phyloP scores from a whole-genome alignment of 2,113 vertebrate species.

The human region DNA sequence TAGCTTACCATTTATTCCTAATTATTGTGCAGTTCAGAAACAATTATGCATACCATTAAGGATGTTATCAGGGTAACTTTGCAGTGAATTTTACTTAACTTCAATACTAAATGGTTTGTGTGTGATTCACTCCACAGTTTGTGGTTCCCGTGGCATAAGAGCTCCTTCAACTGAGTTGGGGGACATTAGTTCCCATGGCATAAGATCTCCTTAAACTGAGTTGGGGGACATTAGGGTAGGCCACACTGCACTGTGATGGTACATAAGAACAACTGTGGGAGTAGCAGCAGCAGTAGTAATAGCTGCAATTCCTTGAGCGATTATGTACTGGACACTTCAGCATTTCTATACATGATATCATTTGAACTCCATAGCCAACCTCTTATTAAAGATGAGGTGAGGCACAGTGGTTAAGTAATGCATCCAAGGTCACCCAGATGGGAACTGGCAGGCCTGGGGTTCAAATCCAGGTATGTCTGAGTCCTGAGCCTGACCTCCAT shows the following conservation, averaged over 20 bases:
- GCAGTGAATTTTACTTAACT: conserved; percentile 58
- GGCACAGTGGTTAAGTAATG: background rate
- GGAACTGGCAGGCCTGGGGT: background rate
- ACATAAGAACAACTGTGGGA: background rate
- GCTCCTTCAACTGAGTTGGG: background rate
- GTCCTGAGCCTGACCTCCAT: background rate
- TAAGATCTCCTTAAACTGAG: background rate
- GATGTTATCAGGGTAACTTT: conserved; percentile 32
- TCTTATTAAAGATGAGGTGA: background rate
- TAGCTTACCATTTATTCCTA: conserved; percentile 71
- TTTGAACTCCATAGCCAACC: background rate
- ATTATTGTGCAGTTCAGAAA: conserved; percentile 65
- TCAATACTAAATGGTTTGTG: background rate
- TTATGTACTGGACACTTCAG: background rate
- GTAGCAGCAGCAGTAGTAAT: background rate
- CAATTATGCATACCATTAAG: conserved; percentile 68
- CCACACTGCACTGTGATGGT: background rate
- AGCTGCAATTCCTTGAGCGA: background rate
- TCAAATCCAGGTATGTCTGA: background rate
- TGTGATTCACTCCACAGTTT: background rate
- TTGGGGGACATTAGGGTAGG: background rate
- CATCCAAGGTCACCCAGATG: background rate
- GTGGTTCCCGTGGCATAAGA: background rate
- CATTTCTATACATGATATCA: background rate
- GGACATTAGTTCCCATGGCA: background rate